phyloP scores from a whole-genome alignment of 2,113 vertebrate genomes.

The Daubentonia madagascariensis region DNA sequence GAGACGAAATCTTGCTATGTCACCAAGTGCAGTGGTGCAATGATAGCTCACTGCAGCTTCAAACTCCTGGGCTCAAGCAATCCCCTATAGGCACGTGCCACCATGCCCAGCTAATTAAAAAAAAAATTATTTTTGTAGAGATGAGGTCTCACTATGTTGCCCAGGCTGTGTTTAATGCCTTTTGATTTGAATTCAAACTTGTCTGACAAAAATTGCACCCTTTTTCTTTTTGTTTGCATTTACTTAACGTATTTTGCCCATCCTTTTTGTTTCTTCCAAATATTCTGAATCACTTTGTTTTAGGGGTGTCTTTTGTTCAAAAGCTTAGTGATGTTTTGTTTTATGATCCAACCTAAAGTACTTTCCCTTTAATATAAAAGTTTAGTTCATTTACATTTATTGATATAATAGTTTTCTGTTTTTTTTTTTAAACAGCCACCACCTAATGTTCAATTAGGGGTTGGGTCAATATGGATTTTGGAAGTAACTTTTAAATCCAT shows the following conservation, averaged over 20 bases:
- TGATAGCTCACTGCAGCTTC: too few relatives aligned
- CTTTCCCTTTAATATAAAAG: constrained; percentile 4
- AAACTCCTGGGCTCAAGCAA: too few relatives aligned
- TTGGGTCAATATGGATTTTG: neutral
- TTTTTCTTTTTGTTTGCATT: neutral
- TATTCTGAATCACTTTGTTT: neutral
- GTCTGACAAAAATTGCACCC: neutral
- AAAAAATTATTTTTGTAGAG: too few relatives aligned
- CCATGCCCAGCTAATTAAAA: too few relatives aligned
- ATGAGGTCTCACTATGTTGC: too few relatives aligned
- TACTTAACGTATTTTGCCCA: neutral
- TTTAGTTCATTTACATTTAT: neutral
- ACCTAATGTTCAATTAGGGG: neutral
- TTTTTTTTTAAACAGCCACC: neutral
- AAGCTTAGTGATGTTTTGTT: neutral
- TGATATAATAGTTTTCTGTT: neutral
- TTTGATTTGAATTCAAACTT: constrained; percentile 7
- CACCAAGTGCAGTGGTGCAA: too few relatives aligned
- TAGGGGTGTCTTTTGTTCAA: neutral
- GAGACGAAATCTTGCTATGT: too few relatives aligned
- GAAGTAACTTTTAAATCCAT: constrained; percentile 38
- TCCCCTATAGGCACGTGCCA: too few relatives aligned
- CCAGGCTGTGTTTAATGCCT: neutral
- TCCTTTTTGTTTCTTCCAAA: neutral
- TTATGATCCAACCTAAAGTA: neutral